Conservation (phyloP, 2,797 vertebrate species). For the Borostomias antarcticus region DNA sequence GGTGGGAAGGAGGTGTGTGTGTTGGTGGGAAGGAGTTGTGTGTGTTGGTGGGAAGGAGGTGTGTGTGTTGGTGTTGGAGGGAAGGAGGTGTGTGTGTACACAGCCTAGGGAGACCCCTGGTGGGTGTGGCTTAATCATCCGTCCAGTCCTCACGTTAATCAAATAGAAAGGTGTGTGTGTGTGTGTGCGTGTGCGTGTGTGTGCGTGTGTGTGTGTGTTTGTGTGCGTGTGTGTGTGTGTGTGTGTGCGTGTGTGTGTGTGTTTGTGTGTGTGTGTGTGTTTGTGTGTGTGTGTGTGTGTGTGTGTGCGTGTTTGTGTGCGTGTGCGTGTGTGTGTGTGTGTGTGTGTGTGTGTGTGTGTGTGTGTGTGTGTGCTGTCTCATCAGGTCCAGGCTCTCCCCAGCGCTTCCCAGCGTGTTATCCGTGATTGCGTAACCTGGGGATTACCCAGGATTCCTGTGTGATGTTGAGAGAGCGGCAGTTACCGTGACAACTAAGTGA, state of each 20-base stretch:
- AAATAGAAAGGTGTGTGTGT: background rate
- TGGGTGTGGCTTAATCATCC: too few relatives aligned
- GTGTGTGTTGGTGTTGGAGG: background rate
- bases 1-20: too few relatives aligned
- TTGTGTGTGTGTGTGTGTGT: background rate
- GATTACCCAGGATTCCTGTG: conserved; percentile 10
- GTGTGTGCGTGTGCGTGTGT: background rate
- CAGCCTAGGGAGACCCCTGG: too few relatives aligned
- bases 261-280: too few relatives aligned
- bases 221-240: background rate
- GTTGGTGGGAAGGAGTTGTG: too few relatives aligned
- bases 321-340: background rate
- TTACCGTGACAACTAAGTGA: conserved; percentile 26
- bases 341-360: background rate
- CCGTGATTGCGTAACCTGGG: conserved; percentile 10
- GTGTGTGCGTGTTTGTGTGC: background rate
- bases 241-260: background rate
- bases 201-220: background rate
- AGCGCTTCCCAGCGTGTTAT: background rate
- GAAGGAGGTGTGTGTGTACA: too few relatives aligned
- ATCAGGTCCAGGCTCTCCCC: background rate
- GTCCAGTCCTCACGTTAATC: too few relatives aligned
- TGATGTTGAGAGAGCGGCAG: conserved; percentile 7
- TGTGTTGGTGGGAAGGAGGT: background rate
- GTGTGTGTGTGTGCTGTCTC: conserved; percentile 1